phyloP scores from a whole-genome alignment of 1,140 invertebrate species.

The Armadillidium nasatum region DNA sequence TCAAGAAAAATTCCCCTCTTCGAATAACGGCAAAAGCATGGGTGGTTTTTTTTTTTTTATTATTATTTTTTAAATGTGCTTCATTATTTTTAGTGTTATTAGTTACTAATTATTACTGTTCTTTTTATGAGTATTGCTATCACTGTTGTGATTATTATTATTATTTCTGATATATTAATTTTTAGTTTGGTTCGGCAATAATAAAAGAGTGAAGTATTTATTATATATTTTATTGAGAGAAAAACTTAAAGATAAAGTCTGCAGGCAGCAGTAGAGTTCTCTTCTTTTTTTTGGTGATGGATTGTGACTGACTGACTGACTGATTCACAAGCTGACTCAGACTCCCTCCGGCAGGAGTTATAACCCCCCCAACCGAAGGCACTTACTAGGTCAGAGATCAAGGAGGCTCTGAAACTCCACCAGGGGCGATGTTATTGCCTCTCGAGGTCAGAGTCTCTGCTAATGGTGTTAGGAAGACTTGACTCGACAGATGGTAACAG shows the following conservation, averaged over 20 bases:
- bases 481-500: not conserved
- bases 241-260: not conserved
- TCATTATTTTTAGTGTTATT: no score
- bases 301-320: slow-evolving; percentile 6
- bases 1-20: no score
- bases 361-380: not conserved
- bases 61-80: no score
- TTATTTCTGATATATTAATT: no score
- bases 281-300: not conserved
- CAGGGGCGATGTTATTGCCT: not conserved
- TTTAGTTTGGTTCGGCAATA: no score
- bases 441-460: not conserved
- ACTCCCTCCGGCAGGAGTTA: not conserved
- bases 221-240: slow-evolving; percentile 8
- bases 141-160: no score
- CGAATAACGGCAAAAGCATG: no score
- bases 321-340: not conserved
- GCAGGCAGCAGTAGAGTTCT: slow-evolving; percentile 1
- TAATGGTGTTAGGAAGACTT: not conserved
- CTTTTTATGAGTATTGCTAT: no score
- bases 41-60: no score
- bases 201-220: not conserved
- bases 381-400: not conserved
- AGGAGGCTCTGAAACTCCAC: not conserved
- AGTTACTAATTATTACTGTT: no score